phyloP scores from a whole-genome alignment of 2,888 invertebrate genomes.

The Gortyna flavago region DNA sequence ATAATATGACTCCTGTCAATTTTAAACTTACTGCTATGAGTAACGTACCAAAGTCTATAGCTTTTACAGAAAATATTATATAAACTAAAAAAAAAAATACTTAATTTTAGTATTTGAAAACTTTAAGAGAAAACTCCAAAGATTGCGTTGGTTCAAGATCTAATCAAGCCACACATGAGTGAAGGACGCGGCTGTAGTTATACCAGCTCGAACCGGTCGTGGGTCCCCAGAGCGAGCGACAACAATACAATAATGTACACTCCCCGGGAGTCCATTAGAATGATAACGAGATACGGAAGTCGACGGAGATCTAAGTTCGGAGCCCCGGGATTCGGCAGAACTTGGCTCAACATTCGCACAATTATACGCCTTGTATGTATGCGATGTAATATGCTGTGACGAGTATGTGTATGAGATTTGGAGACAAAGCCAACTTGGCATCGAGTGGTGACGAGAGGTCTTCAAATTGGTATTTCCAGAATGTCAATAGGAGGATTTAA shows the following conservation, averaged over 20 bases:
- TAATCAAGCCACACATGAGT: slow-evolving; percentile 36
- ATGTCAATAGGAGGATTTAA: background rate
- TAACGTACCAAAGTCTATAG: background rate
- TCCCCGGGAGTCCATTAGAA: slow-evolving; percentile 80
- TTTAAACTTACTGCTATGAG: background rate
- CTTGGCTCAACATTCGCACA: slow-evolving; percentile 62
- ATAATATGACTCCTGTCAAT: background rate
- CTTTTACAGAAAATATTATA: background rate
- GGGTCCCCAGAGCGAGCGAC: slow-evolving; percentile 50
- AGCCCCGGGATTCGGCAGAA: slow-evolving; percentile 62
- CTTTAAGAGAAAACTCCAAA: background rate
- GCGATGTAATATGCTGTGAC: slow-evolving; percentile 42
- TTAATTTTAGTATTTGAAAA: background rate
- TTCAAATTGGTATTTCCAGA: background rate
- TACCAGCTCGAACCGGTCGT: slow-evolving; percentile 55
- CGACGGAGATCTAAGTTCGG: slow-evolving; percentile 63
- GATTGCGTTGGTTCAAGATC: slow-evolving; percentile 1
- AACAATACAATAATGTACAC: slow-evolving; percentile 74
- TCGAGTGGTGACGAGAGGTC: background rate
- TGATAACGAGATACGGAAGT: slow-evolving; percentile 77
- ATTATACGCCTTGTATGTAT: slow-evolving; percentile 56
- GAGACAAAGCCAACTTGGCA: slow-evolving; percentile 45
- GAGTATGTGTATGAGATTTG: slow-evolving; percentile 33
- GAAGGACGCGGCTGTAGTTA: slow-evolving; percentile 27
- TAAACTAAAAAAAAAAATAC: too few relatives aligned